These are phyloP conservation scores for Hemitrygon akajei DNA, from an alignment of 2,797 vertebrate genomes.

Conservation along the genomic window DNA sequence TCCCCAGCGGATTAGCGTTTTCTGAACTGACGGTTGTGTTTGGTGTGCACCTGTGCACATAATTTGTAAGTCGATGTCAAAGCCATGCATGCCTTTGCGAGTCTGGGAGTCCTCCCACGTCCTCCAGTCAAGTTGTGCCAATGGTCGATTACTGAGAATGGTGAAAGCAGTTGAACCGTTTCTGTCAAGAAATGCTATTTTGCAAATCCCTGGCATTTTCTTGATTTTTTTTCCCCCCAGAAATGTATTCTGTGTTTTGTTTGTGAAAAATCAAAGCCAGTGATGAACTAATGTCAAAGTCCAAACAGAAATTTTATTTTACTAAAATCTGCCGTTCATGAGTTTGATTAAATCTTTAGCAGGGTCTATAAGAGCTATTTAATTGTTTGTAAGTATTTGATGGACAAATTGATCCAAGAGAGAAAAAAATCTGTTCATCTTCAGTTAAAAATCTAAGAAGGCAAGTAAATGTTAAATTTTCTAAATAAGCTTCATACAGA, in stretches of 20 bases:
- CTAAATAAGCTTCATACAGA: background rate
- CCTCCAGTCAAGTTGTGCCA: background rate
- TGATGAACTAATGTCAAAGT: background rate
- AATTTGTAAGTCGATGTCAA: background rate
- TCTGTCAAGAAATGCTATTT: no score
- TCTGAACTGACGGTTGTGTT: background rate
- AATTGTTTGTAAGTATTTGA: background rate
- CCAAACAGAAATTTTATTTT: background rate
- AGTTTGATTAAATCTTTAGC: background rate
- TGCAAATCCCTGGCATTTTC: background rate
- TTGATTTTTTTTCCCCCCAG: background rate
- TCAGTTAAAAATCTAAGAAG: background rate
- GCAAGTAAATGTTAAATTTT: background rate
- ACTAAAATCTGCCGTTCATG: background rate
- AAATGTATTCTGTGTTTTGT: no score
- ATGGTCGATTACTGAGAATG: background rate
- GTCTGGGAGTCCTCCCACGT: background rate
- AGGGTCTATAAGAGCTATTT: background rate
- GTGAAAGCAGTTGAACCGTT: background rate
- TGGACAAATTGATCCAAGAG: no score
- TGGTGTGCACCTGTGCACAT: background rate
- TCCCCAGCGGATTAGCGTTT: background rate
- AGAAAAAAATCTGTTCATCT: background rate
- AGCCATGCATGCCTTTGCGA: background rate
- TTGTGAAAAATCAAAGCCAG: no score